These are phyloP conservation scores for Chloropsis hardwickii DNA, from an alignment of 2,113 vertebrate species.

Conservation along the genomic window DNA sequence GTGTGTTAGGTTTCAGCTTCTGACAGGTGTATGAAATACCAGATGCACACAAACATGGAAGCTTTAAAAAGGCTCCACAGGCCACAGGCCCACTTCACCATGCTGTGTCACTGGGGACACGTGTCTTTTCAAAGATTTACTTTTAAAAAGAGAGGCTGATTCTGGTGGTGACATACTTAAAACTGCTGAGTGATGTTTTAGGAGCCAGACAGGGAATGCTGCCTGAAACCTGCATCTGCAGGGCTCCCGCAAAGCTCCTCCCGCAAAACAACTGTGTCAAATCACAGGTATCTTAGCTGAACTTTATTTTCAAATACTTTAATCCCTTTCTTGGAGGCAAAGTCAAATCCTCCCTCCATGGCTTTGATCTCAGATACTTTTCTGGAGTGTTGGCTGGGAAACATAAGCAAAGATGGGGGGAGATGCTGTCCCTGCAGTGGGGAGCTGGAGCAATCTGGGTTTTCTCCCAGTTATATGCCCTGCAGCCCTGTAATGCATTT, in stretches of 20 bases:
- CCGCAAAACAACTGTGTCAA: neutral
- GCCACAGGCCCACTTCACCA: accelerated
- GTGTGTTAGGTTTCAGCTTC: neutral
- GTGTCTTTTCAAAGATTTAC: neutral
- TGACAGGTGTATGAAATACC: neutral
- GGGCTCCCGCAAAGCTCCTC: neutral
- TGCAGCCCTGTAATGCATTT: neutral
- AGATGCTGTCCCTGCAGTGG: accelerated
- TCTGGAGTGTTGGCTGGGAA: neutral
- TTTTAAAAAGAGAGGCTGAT: neutral
- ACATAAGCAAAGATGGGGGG: neutral
- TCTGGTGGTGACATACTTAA: neutral
- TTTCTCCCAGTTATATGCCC: neutral
- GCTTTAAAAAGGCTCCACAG: neutral
- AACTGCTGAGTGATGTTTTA: neutral
- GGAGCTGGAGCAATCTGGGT: neutral
- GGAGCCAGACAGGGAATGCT: neutral
- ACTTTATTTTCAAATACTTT: neutral
- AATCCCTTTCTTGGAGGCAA: neutral
- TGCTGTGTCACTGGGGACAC: neutral
- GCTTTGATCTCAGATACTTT: neutral
- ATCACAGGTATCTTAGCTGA: neutral
- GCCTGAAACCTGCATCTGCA: neutral
- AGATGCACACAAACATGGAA: accelerated
- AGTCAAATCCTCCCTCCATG: neutral